Evolutionary conservation across 2,113 vertebrate genomes (phyloP), one percentile per base, ranked within the genome.

Genomic region (Catharus bicknelli): DNA sequence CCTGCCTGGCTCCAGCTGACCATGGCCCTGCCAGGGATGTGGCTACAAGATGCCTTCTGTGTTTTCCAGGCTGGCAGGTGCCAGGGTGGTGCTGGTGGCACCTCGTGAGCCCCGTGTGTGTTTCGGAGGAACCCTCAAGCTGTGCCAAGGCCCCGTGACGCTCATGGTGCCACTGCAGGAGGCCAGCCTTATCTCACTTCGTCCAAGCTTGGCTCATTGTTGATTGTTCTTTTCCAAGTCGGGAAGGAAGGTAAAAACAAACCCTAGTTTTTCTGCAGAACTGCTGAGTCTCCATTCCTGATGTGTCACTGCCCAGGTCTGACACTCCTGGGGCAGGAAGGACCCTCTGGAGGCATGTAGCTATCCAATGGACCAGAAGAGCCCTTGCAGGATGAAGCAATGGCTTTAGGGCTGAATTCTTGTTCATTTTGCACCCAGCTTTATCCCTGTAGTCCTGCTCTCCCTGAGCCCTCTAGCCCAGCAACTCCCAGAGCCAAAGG

Each of bases 141-240:
- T 7, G 68, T 80, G 93, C 38, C 79, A 88, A 62, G 19, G 19
- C 54, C 47, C 1, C 0, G 2, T 94, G 93, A 92, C 30, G 23
- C 57, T 59, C 0, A 5, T 6, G 11, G 64, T 34, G 30, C 45
- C 3, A 1, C 53, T 0, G 0, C 10, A 53, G 92, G 91, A 85
- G 87, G 84, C 82, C 18, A 11, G 53, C 18, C 81, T 95, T 91
- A 95, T 93, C 87, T 92, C 25, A 0, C 59, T 19, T 72, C 32
- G 59, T 1, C 72, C 17, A 6, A 58, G 64, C 70, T 66, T 38
- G 72, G 75, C 38, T 91, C 63, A 69, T 86, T 95, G 90, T 90
- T 66, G 50, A 86, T 93, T 95, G 90, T 93, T 96, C 75, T 87
- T 74, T 86, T 81, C 10, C 21, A 36, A 19, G 12, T 30, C 29